Percentiles rank a stretch among this genome's conserved stretches.
Evolutionary conservation across 2,113 vertebrate genomes (phyloP).

Genomic region (Mormyrus iriodes): DNA sequence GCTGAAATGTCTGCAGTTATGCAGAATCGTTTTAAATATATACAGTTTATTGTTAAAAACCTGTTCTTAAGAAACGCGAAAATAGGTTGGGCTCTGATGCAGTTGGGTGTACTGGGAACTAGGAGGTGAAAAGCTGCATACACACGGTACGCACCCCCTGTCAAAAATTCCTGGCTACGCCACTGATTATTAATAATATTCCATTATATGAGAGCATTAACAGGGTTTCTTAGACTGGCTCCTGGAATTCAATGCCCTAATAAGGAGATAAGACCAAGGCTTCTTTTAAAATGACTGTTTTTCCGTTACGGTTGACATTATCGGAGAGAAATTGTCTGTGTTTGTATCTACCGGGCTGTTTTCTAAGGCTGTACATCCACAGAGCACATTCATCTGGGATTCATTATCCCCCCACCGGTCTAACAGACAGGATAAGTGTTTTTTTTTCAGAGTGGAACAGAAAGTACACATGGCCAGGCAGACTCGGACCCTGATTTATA

Average conservation of each 20-base stretch:
- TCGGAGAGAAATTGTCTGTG: not conserved
- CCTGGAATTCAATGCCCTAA: not conserved
- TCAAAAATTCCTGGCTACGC: not conserved
- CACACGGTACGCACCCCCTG: not conserved
- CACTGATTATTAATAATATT: not conserved
- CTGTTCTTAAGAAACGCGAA: not conserved
- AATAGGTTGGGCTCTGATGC: not conserved
- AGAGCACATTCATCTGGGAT: not conserved
- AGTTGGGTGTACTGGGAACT: not conserved
- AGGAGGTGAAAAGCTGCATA: not conserved
- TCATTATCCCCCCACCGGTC: not conserved
- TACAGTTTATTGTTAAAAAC: not conserved
- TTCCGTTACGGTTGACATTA: not conserved
- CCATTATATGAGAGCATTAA: not conserved
- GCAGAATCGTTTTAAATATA: not conserved
- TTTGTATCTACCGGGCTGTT: not conserved
- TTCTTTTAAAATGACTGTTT: not conserved
- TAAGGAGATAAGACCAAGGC: not conserved
- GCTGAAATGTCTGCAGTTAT: too few relatives aligned
- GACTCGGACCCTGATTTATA: slow-evolving; percentile 1
- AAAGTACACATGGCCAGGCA: not conserved
- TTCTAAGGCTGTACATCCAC: not conserved
- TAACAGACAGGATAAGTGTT: not conserved
- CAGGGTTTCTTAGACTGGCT: not conserved
- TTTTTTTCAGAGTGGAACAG: not conserved